Evolutionary conservation across 2,888 invertebrate species (phyloP), one percentile per base, ranked within the genome.

Genomic region (Amaurobius ferox): DNA sequence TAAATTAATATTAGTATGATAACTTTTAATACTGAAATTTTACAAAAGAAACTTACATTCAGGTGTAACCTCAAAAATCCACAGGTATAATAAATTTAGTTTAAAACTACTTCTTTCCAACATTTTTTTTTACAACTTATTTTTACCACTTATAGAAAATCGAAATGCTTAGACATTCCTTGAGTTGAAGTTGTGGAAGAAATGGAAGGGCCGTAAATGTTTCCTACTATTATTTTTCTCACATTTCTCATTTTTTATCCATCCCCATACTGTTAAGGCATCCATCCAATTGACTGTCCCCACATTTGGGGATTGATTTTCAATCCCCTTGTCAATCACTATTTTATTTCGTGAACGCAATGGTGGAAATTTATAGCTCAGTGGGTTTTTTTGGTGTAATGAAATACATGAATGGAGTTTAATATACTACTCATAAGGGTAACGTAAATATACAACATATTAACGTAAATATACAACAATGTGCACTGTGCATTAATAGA

Each of bases 201-300:
- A 55, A 55, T 55, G 19, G 55, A 55, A 55, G 55, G 55, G 23
- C 55, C 23, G 55, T 55, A 19, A 19, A 55, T 3, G 23, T 23
- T 55, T 23, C 23, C 23, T 23, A 3, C 5, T 55, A 23, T 55
- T 55, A 5, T 55, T 55, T 16, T 44, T 44, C 16, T 44, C 16
- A 23, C 55, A 6, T 7, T 23, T 23, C 35, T 9, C 9, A 9
- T 44, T 44, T 44, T 44, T 44, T 44, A 16, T 44, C 44, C 16
- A 9, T 44, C 44, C 16, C 2, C 44, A 44, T 16, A 44, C 16
- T 55, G 23, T 55, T 23, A 55, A 23, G 55, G 23, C 19, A 81
- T 70, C 74, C 68, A 74, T 81, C 74, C 74, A 81, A 81, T 81
- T 74, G 76, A 74, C 81, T 81, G 81, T 76, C 76, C 76, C 74